Evolutionary conservation across 2,113 vertebrate species (phyloP).

Genomic region (Lethenteron reissneri): DNA sequence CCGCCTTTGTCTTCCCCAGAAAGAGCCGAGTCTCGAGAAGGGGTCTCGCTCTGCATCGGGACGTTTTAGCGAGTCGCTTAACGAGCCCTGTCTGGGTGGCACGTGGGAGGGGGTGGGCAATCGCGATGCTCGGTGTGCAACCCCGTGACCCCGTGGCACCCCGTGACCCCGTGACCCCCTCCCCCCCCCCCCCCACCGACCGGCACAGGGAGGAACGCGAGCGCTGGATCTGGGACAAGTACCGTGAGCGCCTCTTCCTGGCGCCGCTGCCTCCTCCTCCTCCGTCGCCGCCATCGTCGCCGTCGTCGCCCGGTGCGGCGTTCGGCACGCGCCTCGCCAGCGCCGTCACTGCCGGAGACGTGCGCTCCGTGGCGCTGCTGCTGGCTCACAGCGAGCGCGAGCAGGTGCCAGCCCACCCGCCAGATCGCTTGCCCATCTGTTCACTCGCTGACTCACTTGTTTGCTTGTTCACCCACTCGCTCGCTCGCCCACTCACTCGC

Average conservation of each 20-base stretch:
- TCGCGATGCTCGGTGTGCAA: background rate
- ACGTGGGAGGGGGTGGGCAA: background rate
- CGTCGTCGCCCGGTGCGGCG: slow-evolving; percentile 14
- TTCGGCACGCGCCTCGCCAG: slow-evolving; percentile 29
- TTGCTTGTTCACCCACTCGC: too few relatives aligned
- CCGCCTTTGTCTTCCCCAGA: background rate
- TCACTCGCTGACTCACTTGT: too few relatives aligned
- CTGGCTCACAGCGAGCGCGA: slow-evolving; percentile 71
- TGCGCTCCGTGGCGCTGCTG: slow-evolving; percentile 47
- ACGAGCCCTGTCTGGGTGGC: background rate
- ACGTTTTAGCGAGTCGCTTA: background rate
- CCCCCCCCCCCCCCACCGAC: background rate
- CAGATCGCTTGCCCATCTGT: too few relatives aligned
- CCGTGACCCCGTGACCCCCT: background rate
- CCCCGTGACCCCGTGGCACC: background rate
- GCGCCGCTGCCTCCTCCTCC: slow-evolving; percentile 24
- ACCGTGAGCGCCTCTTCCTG: slow-evolving; percentile 63
- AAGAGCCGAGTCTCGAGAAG: too few relatives aligned
- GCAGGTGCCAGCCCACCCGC: slow-evolving; percentile 30
- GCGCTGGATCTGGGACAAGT: slow-evolving; percentile 79
- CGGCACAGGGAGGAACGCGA: slow-evolving; percentile 58
- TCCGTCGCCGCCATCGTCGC: too few relatives aligned
- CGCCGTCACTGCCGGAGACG: slow-evolving; percentile 42
- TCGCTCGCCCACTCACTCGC: too few relatives aligned
- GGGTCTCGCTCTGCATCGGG: background rate